Evolutionary conservation across 2,888 invertebrate genomes (phyloP).

Genomic region (Lasioglossum villosulum): DNA sequence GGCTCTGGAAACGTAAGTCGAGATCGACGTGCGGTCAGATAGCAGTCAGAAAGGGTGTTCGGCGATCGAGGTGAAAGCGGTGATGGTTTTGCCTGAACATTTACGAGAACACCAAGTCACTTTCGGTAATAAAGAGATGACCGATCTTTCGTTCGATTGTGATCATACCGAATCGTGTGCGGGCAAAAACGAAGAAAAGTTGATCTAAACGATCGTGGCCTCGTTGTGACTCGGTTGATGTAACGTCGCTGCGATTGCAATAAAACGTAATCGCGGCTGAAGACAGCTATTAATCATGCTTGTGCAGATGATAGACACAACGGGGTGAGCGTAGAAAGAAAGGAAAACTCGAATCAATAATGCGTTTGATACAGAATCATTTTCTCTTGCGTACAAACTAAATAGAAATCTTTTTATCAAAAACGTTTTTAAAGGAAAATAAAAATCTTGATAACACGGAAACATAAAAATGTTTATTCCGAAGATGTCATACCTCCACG

Average conservation of each 20-base stretch:
- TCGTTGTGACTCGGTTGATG: neutral
- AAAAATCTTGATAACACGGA: neutral
- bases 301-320: neutral
- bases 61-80: slow-evolving; percentile 43
- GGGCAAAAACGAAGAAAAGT: neutral
- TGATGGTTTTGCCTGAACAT: slow-evolving; percentile 15
- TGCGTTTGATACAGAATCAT: neutral
- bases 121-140: neutral
- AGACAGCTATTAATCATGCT: neutral
- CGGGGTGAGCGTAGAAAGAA: neutral
- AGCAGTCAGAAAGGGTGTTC: slow-evolving; percentile 35
- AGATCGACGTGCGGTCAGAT: slow-evolving; percentile 57
- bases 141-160: neutral
- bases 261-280: neutral
- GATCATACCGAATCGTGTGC: neutral
- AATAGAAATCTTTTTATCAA: neutral
- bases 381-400: neutral
- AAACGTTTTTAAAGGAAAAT: neutral
- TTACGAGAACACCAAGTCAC: slow-evolving; percentile 6
- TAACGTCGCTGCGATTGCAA: neutral
- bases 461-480: neutral
- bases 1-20: slow-evolving; percentile 25
- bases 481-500: neutral
- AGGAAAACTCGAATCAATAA: slow-evolving; percentile 3
- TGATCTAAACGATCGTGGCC: neutral